phyloP scores from a whole-genome alignment of 2,797 vertebrate genomes.

The Ctenosaura bakeri region DNA sequence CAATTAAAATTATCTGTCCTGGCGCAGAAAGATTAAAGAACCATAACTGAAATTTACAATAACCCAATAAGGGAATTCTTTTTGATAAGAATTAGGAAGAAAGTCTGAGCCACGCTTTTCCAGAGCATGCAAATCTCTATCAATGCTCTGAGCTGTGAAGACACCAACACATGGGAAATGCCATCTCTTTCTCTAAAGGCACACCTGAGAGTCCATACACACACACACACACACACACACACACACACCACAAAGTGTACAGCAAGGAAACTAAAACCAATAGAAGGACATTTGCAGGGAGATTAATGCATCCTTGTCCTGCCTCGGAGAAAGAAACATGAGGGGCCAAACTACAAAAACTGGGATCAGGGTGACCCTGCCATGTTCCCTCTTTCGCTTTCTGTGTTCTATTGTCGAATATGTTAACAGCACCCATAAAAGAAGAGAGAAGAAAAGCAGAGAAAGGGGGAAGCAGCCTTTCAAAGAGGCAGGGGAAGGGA shows the following conservation, averaged over 20 bases:
- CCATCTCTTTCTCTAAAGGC: not conserved
- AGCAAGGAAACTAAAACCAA: not conserved
- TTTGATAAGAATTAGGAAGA: not conserved
- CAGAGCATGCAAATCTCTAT: not conserved
- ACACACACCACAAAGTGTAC: too few species aligned
- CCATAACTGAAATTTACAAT: not conserved
- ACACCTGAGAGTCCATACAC: not conserved
- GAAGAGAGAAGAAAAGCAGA: not conserved
- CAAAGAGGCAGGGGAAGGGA: not conserved
- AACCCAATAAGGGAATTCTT: not conserved
- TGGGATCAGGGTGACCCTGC: slow-evolving; percentile 16
- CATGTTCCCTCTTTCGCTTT: not conserved
- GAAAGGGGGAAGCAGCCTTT: not conserved
- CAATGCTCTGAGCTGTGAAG: not conserved
- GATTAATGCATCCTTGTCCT: not conserved
- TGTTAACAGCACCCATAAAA: not conserved
- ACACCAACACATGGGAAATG: not conserved
- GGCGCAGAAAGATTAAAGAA: not conserved
- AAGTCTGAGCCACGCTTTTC: not conserved
- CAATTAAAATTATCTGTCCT: too few species aligned
- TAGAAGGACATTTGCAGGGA: not conserved
- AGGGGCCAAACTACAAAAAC: not conserved
- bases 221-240: not conserved
- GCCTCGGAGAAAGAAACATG: not conserved
- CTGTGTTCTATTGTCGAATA: slow-evolving; percentile 13